Evolutionary conservation across 2,797 vertebrate genomes (phyloP).

Genomic region (Pseudochaenichthys georgianus): DNA sequence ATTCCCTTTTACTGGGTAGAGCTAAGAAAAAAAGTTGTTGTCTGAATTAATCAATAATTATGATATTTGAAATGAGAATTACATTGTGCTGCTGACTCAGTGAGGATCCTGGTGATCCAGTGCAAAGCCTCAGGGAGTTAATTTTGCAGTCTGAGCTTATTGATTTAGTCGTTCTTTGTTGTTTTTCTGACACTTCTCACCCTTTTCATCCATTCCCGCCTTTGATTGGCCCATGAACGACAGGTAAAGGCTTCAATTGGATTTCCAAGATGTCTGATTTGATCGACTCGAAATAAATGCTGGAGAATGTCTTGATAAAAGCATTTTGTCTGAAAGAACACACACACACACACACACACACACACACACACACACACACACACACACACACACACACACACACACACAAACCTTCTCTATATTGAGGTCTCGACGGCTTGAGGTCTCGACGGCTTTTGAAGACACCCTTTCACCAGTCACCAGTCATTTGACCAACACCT

Average conservation of each 20-base stretch:
- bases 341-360: conserved; percentile 25
- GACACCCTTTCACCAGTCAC: conserved; percentile 54
- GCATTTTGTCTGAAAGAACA: conserved; percentile 25
- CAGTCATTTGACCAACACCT: conserved; percentile 53
- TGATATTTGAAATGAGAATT: conserved; percentile 25
- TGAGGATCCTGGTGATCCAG: neutral
- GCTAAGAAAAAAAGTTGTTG: neutral
- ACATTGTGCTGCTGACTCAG: conserved; percentile 1
- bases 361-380: no score
- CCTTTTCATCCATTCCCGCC: conserved; percentile 18
- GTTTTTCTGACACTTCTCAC: conserved; percentile 35
- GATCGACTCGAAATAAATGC: conserved; percentile 35
- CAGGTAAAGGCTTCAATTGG: conserved; percentile 31
- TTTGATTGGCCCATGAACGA: conserved; percentile 49
- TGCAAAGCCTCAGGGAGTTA: neutral
- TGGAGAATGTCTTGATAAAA: conserved; percentile 38
- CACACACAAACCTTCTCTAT: conserved; percentile 1
- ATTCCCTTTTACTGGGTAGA: conserved; percentile 18
- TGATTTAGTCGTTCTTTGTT: neutral
- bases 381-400: no score
- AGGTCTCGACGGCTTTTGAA: conserved; percentile 64
- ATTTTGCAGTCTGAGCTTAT: neutral
- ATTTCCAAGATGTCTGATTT: conserved; percentile 35
- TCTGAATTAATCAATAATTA: conserved; percentile 41
- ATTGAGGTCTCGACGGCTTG: no score